Percentiles rank a stretch among this genome's conserved stretches.
phyloP scores from a whole-genome alignment of 2,888 invertebrate genomes.

The Ditylenchus weischeri region DNA sequence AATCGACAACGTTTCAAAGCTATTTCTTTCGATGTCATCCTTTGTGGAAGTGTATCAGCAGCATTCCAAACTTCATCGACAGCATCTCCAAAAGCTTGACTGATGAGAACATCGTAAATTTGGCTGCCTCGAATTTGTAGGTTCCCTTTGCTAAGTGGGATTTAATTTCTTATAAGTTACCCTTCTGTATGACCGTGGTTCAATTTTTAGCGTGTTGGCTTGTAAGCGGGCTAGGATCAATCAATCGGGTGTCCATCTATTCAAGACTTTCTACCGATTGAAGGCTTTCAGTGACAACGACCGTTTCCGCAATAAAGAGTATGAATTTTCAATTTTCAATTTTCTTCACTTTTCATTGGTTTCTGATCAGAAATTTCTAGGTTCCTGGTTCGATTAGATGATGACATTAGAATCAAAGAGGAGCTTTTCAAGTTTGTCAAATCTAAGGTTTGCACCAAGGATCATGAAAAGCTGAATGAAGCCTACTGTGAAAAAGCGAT shows the following conservation, averaged over 20 bases:
- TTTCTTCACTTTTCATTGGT: not conserved
- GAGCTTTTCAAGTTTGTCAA: conserved; percentile 20
- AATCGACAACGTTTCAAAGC: conserved; percentile 5
- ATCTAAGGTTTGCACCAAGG: conserved; percentile 19
- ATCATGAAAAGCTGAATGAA: conserved; percentile 19
- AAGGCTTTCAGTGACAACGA: not conserved
- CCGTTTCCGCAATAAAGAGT: conserved; percentile 8
- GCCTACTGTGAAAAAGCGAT: conserved; percentile 22
- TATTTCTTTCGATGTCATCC: conserved; percentile 4
- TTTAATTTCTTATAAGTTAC: not conserved
- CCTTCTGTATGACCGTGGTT: not conserved
- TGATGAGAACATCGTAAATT: not conserved
- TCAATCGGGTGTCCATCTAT: conserved; percentile 3
- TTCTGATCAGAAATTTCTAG: conserved; percentile 11
- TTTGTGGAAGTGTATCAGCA: conserved; percentile 8
- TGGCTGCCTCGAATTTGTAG: not conserved
- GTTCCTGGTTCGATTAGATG: conserved; percentile 27
- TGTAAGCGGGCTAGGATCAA: not conserved
- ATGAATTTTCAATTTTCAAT: no score
- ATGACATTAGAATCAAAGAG: conserved; percentile 19
- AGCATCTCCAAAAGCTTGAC: not conserved
- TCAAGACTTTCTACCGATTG: conserved; percentile 4
- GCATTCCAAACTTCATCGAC: conserved; percentile 4
- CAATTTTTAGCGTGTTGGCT: conserved; percentile 1
- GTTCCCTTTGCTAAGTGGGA: not conserved